These are phyloP conservation scores for Eucidaris tribuloides DNA, from an alignment of 35 echinoderm and acorn worm species.

Conservation along the genomic window DNA sequence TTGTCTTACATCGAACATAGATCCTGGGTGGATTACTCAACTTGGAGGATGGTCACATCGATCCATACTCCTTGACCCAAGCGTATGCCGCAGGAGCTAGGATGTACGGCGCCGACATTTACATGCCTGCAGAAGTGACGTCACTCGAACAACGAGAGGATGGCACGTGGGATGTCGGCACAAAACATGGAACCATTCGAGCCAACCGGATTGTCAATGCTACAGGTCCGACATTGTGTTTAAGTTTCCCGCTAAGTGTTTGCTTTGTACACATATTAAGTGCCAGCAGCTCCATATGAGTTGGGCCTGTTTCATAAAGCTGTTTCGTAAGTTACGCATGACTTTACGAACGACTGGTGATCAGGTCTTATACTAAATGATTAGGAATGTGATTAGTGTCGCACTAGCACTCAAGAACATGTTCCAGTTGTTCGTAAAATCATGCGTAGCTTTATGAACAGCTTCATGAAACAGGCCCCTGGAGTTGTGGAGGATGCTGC, in stretches of 20 bases:
- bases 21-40: constrained; percentile 77
- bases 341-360: too few species aligned
- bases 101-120: constrained; percentile 95
- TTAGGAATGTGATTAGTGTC: too few species aligned
- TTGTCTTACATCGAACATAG: too few species aligned
- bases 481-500: too few species aligned
- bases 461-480: too few species aligned
- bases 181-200: constrained; percentile 75
- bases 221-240: constrained; percentile 67
- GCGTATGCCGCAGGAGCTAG: constrained; percentile 81
- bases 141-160: constrained; percentile 47
- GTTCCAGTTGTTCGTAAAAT: too few species aligned
- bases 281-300: too few species aligned
- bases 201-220: constrained; percentile 90
- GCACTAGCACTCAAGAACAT: not conserved
- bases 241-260: not conserved
- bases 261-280: too few species aligned
- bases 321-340: too few species aligned
- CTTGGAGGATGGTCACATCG: constrained; percentile 82
- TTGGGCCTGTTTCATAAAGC: too few species aligned
- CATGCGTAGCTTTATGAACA: too few species aligned
- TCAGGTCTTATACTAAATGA: too few species aligned
- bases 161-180: constrained; percentile 84
- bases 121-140: constrained; percentile 58
- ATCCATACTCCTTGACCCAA: constrained; percentile 94